A percentile compares a stretch with the other conserved stretches of the same genome.
phyloP scores from a whole-genome alignment of 2,113 vertebrate genomes.

The Alethe diademata region DNA sequence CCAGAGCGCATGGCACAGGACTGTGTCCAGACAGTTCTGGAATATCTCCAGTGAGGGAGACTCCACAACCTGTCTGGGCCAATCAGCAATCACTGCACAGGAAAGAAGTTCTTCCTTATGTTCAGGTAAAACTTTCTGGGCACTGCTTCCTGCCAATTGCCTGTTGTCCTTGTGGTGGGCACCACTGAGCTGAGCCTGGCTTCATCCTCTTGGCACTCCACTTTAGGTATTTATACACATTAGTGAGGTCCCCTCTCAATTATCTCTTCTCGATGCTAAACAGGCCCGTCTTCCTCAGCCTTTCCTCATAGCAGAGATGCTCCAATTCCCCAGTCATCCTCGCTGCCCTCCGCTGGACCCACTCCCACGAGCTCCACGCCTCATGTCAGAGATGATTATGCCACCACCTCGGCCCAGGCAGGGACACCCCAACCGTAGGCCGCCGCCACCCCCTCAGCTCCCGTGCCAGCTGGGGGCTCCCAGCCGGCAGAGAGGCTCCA shows the following conservation, averaged over 20 bases:
- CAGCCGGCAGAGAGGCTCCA: accelerated
- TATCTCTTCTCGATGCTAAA: neutral
- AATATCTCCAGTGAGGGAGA: neutral
- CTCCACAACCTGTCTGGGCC: neutral
- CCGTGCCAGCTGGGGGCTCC: neutral
- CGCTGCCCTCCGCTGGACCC: neutral
- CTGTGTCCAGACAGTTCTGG: neutral
- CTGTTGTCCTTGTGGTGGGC: neutral
- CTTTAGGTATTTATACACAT: neutral
- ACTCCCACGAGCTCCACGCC: neutral
- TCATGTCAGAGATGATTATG: neutral
- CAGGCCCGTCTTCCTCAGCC: neutral
- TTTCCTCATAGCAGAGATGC: neutral
- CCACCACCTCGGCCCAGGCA: neutral
- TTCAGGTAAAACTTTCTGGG: neutral
- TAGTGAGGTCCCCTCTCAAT: neutral
- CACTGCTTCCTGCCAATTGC: neutral
- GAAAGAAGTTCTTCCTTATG: neutral
- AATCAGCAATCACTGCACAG: neutral
- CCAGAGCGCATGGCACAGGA: neutral
- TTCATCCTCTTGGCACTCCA: neutral
- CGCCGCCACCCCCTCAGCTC: neutral
- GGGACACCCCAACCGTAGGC: too few species aligned
- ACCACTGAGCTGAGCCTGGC: neutral
- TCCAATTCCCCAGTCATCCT: neutral